Conservation (phyloP, 2,113 vertebrate species). For the Coracopsis vasa region DNA sequence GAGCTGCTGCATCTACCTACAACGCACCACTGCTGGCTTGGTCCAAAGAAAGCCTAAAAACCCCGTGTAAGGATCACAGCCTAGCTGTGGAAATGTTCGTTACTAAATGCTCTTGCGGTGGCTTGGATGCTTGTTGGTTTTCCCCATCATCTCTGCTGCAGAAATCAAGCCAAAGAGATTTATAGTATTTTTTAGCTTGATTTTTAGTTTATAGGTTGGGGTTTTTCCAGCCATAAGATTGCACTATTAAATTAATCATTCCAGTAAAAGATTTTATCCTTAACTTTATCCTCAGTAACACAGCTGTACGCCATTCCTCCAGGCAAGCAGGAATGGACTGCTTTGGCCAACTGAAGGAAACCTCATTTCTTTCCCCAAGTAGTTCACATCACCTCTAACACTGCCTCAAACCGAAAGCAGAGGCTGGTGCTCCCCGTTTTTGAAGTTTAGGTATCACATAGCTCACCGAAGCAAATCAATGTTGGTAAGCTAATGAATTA, state of each 20-base stretch:
- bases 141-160: not conserved
- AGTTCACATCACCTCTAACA: not conserved
- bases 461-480: slow-evolving; percentile 69
- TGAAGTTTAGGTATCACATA: slow-evolving; percentile 53
- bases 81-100: not conserved
- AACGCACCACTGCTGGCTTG: rapidly evolving
- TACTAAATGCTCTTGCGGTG: not conserved
- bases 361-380: not conserved
- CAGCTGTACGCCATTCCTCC: not conserved
- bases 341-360: not conserved
- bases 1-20: not conserved
- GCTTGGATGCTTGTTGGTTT: not conserved
- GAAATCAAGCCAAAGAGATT: not conserved
- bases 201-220: not conserved
- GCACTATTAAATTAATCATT: not conserved
- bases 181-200: not conserved
- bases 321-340: not conserved
- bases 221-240: not conserved
- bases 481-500: slow-evolving; percentile 78
- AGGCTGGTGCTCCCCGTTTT: not conserved
- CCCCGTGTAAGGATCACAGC: not conserved
- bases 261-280: not conserved
- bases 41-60: not conserved
- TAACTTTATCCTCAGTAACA: not conserved
- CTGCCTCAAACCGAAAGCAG: not conserved